phyloP scores from a whole-genome alignment of 2,113 vertebrate species.

The Pangasianodon hypophthalmus region DNA sequence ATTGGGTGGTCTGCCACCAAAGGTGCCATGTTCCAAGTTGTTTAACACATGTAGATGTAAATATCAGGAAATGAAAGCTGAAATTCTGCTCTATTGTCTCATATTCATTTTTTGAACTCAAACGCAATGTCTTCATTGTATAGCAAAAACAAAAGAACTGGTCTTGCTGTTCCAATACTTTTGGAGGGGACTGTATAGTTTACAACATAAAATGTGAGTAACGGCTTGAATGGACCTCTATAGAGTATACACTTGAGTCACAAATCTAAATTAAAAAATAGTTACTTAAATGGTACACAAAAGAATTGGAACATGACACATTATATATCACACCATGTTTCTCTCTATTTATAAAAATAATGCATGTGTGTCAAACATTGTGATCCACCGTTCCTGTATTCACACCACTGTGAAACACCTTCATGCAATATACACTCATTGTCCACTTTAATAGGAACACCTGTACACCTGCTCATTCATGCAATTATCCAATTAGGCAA shows the following conservation, averaged over 20 bases:
- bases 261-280: background rate
- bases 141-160: background rate
- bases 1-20: background rate
- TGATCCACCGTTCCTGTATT: conserved; percentile 16
- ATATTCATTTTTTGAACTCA: background rate
- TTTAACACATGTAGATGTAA: background rate
- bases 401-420: conserved; percentile 1
- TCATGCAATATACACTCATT: background rate
- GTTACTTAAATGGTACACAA: background rate
- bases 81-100: background rate
- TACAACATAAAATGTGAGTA: background rate
- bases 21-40: background rate
- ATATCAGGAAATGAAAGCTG: background rate
- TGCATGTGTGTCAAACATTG: background rate
- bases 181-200: background rate
- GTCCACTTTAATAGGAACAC: background rate
- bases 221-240: background rate
- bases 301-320: conserved; percentile 9
- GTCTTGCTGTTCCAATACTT: background rate
- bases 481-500: background rate
- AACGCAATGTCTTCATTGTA: background rate
- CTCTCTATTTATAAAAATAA: conserved; percentile 34
- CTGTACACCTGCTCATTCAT: background rate
- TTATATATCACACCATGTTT: conserved; percentile 38
- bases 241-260: background rate